A percentile compares a stretch with the other conserved stretches of the same genome.
These are phyloP conservation scores for Eristalis tenax DNA, from an alignment of 2,888 invertebrate species.

Conservation along the genomic window DNA sequence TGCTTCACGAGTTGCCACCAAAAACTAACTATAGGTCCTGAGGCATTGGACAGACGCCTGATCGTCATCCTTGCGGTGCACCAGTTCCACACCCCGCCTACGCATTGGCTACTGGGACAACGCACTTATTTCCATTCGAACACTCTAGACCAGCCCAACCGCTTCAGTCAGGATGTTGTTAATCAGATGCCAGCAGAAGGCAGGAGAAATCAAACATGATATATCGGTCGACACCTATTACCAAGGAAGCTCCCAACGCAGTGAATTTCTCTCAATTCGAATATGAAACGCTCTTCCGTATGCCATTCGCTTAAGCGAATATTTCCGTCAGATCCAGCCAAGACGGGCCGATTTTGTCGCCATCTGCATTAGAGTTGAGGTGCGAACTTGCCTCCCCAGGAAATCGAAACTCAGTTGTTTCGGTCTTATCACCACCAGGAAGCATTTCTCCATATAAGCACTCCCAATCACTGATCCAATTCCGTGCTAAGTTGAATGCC, in stretches of 20 bases:
- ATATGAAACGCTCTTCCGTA: neutral
- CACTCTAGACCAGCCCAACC: neutral
- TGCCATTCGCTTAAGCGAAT: neutral
- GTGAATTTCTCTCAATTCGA: neutral
- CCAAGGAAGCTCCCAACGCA: neutral
- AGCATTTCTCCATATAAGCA: constrained; percentile 3
- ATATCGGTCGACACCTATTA: neutral
- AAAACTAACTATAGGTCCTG: too few species aligned
- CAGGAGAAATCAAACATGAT: neutral
- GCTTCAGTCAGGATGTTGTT: neutral
- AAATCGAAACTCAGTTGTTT: constrained; percentile 2
- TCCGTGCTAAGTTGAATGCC: constrained; percentile 18
- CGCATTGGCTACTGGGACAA: too few species aligned
- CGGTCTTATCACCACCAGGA: constrained; percentile 27
- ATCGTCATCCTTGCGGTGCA: too few species aligned
- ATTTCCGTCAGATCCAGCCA: neutral
- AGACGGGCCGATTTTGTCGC: neutral
- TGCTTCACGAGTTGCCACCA: too few species aligned
- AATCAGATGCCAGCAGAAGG: neutral
- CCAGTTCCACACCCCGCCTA: too few species aligned
- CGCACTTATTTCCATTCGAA: neutral
- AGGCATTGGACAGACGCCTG: too few species aligned
- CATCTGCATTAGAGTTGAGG: neutral
- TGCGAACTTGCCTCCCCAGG: neutral
- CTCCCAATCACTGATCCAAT: constrained; percentile 35